phyloP scores from a whole-genome alignment of 2,113 vertebrate genomes.

The Bombycilla garrulus region DNA sequence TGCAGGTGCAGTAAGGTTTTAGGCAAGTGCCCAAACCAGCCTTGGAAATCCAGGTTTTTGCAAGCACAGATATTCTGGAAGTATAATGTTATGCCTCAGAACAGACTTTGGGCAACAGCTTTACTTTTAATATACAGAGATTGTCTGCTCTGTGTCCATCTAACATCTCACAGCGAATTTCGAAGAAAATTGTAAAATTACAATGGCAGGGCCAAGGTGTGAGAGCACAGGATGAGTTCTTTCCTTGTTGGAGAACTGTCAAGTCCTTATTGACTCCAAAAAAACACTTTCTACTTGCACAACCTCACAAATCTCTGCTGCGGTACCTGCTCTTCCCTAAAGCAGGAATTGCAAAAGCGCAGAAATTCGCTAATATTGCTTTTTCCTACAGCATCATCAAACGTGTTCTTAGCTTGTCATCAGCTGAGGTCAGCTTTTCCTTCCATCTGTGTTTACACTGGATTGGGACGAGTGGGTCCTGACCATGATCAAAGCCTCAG shows the following conservation, averaged over 20 bases:
- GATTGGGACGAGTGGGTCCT: neutral
- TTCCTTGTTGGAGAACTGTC: neutral
- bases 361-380: neutral
- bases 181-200: neutral
- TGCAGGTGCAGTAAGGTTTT: neutral
- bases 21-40: neutral
- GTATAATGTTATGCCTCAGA: neutral
- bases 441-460: slow-evolving; percentile 9
- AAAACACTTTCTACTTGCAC: neutral
- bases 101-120: neutral
- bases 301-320: neutral
- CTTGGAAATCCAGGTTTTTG: neutral
- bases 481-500: neutral
- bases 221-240: neutral
- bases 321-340: neutral
- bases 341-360: neutral
- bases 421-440: neutral
- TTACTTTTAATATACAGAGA: neutral
- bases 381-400: neutral
- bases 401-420: neutral
- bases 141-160: neutral
- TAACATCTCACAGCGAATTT: neutral
- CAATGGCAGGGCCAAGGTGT: neutral
- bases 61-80: neutral
- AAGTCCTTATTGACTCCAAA: neutral